Base-by-base conservation (phyloP, 2,888 invertebrate genomes). In the Acheta domesticus region DNA sequence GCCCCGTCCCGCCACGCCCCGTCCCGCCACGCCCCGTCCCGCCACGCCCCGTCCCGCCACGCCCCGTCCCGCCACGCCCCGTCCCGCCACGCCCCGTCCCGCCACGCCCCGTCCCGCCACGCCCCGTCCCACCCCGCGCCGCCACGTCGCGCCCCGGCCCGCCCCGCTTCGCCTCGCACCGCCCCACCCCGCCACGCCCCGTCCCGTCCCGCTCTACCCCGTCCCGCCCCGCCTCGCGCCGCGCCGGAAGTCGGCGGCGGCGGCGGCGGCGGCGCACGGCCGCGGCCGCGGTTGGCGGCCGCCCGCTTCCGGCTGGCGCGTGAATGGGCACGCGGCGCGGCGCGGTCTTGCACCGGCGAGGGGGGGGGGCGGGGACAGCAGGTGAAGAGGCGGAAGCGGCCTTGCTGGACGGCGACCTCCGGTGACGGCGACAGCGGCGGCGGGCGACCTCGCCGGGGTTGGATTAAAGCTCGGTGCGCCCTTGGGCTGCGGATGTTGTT, bases 321-420 rank as follows among this genome's bases (percentile, higher is more conserved):
- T 62, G 62, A 62, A 62, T 62, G 62, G 16, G 62, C 14, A 62
- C 62, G 62, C 62, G n/a, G 62, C 62, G 19, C 23, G 23, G 23
- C 36, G 36, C 5, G 8, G 5, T 36, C 36, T 36, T 4, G 16
- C 62, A 62, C 62, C 0, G 16, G 14, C 62, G 62, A 1, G 3
- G 62, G n/a, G 1, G 14, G 16, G n/a, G 1, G 62, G n/a, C 16
- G 8, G 62, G 62, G 62, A 16, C 62, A 62, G 5, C 62, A 62
- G 62, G 62, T 62, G 62, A 62, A n/a, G 62, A 62, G 62, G 62
- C 62, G 62, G 62, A 62, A 62, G 62, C n/a, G 62, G 16, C 62
- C 62, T 62, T 62, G 62, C n/a, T 16, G 62, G 62, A 62, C 62
- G 62, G 62, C 62, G 62, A 62, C 62, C 62, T 62, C 62, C 62